Percentiles rank a stretch among this genome's conserved stretches.
These are phyloP conservation scores for Eudasyphora cyanicolor DNA, from an alignment of 2,888 invertebrate genomes.

Conservation along the genomic window DNA sequence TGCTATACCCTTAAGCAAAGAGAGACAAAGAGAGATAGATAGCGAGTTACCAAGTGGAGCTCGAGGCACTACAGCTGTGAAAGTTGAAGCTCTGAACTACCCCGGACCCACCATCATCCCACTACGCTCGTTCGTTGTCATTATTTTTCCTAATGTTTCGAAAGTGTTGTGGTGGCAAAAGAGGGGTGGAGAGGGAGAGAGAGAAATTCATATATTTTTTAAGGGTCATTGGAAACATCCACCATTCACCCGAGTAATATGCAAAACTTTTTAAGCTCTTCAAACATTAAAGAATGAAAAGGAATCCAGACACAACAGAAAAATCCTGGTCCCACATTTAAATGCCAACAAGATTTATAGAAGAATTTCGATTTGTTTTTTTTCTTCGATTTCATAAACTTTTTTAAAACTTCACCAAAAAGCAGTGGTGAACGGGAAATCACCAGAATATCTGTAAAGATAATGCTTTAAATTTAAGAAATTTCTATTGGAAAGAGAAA, in stretches of 20 bases:
- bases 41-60: neutral
- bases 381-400: no score
- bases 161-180: neutral
- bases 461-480: neutral
- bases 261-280: neutral
- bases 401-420: no score
- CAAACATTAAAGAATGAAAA: neutral
- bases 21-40: no score
- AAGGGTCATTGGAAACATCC: neutral
- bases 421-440: neutral
- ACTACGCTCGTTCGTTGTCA: no score
- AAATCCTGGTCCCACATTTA: neutral
- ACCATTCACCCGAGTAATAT: neutral
- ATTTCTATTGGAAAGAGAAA: neutral
- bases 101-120: no score
- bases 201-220: neutral
- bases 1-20: conserved; percentile 33
- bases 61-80: neutral
- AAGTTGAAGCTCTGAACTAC: neutral
- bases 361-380: no score
- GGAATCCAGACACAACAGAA: neutral
- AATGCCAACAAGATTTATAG: neutral
- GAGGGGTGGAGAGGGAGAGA: no score
- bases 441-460: no score
- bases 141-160: neutral